These are phyloP conservation scores for Tetanocera ferruginea DNA, from an alignment of 2,888 invertebrate species.

Conservation along the genomic window DNA sequence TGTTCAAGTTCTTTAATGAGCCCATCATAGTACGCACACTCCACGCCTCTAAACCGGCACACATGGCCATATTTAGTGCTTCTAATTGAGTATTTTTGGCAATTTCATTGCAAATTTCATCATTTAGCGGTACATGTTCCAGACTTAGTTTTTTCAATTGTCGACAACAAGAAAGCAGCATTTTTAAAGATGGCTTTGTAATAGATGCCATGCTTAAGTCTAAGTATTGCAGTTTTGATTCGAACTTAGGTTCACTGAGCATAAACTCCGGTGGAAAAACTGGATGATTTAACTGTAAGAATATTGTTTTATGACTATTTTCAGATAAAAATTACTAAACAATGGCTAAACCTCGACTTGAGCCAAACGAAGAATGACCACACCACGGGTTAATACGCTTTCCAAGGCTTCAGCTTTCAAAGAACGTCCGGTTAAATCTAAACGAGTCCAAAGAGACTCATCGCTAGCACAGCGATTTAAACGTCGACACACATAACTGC, in stretches of 20 bases:
- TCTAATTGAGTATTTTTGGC: slow-evolving; percentile 79
- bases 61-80: slow-evolving; percentile 88
- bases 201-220: slow-evolving; percentile 87
- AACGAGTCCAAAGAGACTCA: slow-evolving; percentile 87
- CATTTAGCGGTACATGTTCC: slow-evolving; percentile 80
- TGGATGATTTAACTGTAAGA: slow-evolving; percentile 70
- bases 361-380: slow-evolving; percentile 82
- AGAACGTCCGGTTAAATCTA: slow-evolving; percentile 83
- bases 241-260: slow-evolving; percentile 66
- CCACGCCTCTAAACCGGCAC: slow-evolving; percentile 77
- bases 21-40: slow-evolving; percentile 76
- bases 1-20: slow-evolving; percentile 69
- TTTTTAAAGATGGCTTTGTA: slow-evolving; percentile 73
- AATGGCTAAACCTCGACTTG: slow-evolving; percentile 78
- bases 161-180: slow-evolving; percentile 76
- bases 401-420: slow-evolving; percentile 80
- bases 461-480: slow-evolving; percentile 86
- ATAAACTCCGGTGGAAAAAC: slow-evolving; percentile 70
- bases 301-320: slow-evolving; percentile 1
- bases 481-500: slow-evolving; percentile 81
- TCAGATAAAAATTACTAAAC: not conserved
- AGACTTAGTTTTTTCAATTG: slow-evolving; percentile 85
- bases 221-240: slow-evolving; percentile 81
- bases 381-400: slow-evolving; percentile 82
- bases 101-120: slow-evolving; percentile 77